phyloP scores from a whole-genome alignment of 1,140 invertebrate genomes.

The Cardiocondyla obscurior region DNA sequence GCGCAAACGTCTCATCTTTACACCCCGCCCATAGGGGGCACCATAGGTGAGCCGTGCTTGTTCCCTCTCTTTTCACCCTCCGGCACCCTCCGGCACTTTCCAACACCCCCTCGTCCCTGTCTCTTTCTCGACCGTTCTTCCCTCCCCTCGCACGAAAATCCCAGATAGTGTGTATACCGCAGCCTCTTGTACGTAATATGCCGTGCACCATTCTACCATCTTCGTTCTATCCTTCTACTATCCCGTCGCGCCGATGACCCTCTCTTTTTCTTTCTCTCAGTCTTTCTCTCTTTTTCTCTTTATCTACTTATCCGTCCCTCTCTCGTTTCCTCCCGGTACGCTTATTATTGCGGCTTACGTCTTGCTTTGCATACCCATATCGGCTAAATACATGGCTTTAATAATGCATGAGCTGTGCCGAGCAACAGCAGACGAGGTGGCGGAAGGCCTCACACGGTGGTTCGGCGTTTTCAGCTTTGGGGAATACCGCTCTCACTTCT shows the following conservation, averaged over 20 bases:
- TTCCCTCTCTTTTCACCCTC: constrained; percentile 63
- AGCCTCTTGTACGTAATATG: constrained; percentile 69
- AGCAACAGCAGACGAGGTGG: constrained; percentile 75
- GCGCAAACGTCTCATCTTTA: constrained; percentile 89
- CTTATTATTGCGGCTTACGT: constrained; percentile 81
- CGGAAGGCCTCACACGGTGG: constrained; percentile 77
- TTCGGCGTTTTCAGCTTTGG: constrained; percentile 72
- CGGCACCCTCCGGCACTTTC: constrained; percentile 31
- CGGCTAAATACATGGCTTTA: constrained; percentile 80
- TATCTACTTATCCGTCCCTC: constrained; percentile 37
- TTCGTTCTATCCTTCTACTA: constrained; percentile 28
- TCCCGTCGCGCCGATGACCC: constrained; percentile 7
- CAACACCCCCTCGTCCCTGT: constrained; percentile 25
- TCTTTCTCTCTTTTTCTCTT: constrained; percentile 7
- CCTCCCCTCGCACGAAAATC: constrained; percentile 63
- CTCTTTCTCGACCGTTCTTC: constrained; percentile 32
- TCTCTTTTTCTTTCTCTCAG: constrained; percentile 36
- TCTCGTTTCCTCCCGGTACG: constrained; percentile 67
- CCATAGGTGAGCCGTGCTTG: constrained; percentile 86
- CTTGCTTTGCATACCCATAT: constrained; percentile 81
- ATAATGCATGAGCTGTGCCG: constrained; percentile 81
- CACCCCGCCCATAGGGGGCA: constrained; percentile 89
- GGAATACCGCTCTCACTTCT: constrained; percentile 45
- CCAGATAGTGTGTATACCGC: constrained; percentile 66
- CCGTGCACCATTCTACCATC: constrained; percentile 55